Evolutionary conservation across 2,797 vertebrate genomes (phyloP).

Genomic region (Cyprinella venusta): DNA sequence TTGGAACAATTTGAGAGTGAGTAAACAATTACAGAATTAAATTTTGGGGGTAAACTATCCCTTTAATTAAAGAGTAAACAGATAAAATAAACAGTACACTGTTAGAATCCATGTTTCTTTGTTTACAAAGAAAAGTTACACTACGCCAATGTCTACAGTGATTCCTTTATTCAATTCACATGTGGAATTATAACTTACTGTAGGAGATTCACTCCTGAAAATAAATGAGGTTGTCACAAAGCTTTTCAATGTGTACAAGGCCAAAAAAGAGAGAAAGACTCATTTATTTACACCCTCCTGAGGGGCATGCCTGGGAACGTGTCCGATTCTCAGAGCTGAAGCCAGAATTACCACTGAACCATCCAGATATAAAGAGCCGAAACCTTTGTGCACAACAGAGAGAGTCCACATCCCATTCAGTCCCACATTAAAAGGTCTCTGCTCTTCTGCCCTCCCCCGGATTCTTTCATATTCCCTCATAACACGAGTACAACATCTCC

Average conservation of each 20-base stretch:
- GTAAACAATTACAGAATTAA: too few relatives aligned
- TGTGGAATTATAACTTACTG: conserved; percentile 12
- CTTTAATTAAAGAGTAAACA: not conserved
- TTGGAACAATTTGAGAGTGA: too few relatives aligned
- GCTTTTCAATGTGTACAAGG: conserved; percentile 4
- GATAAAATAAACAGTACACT: not conserved
- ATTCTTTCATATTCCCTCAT: conserved; percentile 17
- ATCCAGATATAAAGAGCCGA: conserved; percentile 35
- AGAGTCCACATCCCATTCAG: conserved; percentile 31
- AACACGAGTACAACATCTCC: conserved; percentile 23
- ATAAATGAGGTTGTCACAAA: conserved; percentile 20
- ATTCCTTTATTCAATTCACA: conserved; percentile 4
- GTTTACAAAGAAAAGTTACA: not conserved
- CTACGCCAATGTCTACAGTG: not conserved
- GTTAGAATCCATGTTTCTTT: not conserved
- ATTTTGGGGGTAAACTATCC: too few relatives aligned
- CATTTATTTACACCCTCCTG: conserved; percentile 31
- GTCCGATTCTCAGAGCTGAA: conserved; percentile 23
- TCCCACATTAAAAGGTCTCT: conserved; percentile 14
- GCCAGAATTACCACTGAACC: conserved; percentile 42
- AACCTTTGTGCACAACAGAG: not conserved
- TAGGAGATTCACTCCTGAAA: conserved; percentile 1
- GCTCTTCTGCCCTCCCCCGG: not conserved
- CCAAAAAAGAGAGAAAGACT: conserved; percentile 13
- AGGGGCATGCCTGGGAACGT: conserved; percentile 18